Evolutionary conservation across 2,888 invertebrate genomes (phyloP).

Genomic region (Rhingia campestris): DNA sequence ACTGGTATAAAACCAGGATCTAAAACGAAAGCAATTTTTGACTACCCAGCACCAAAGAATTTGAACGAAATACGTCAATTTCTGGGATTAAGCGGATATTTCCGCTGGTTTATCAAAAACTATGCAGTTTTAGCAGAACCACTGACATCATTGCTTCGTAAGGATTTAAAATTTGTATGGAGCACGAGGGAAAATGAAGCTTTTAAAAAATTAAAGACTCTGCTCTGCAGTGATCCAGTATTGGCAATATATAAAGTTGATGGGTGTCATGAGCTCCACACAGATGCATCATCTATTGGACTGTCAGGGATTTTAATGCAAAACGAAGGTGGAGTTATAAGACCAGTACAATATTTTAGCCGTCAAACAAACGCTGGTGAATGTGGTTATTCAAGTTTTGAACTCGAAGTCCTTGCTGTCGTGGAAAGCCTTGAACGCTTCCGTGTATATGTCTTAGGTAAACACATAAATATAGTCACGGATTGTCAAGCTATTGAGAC

Average conservation of each 20-base stretch:
- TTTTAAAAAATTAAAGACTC: not conserved
- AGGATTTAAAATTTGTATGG: conserved; percentile 6
- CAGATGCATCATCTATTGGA: conserved; percentile 15
- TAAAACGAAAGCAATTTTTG: conserved; percentile 17
- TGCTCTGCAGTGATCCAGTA: conserved; percentile 24
- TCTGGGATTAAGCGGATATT: conserved; percentile 5
- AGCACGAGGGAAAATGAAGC: not conserved
- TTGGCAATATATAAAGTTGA: conserved; percentile 4
- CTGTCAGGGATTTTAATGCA: conserved; percentile 19
- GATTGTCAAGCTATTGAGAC: conserved; percentile 35
- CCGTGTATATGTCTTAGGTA: conserved; percentile 32
- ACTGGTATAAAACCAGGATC: conserved; percentile 19
- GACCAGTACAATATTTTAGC: conserved; percentile 27
- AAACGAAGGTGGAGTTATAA: conserved; percentile 5
- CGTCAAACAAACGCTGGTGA: conserved; percentile 22
- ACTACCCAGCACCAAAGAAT: conserved; percentile 18
- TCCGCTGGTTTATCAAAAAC: conserved; percentile 11
- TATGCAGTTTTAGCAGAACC: conserved; percentile 24
- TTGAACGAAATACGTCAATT: conserved; percentile 18
- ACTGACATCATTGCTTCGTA: conserved; percentile 10
- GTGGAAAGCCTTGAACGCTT: conserved; percentile 32
- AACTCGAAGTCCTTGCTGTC: conserved; percentile 24
- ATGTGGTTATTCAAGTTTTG: conserved; percentile 31
- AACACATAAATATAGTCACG: conserved; percentile 14
- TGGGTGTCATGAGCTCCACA: conserved; percentile 9